Conservation (phyloP, 2,888 invertebrate genomes). For the Cheilosia vulpina region DNA sequence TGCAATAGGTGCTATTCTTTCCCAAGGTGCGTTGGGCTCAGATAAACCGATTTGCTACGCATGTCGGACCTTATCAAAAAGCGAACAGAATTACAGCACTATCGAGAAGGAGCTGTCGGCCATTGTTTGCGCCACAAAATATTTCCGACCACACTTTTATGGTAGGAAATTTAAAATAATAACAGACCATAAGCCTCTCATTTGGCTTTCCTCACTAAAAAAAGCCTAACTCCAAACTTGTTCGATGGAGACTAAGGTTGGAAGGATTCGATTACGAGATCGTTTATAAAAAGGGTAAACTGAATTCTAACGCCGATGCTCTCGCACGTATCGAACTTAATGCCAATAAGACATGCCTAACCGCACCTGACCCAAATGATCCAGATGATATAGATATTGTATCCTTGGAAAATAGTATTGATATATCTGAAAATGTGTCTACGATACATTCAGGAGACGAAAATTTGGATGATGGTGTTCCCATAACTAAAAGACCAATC, state of each 20-base stretch:
- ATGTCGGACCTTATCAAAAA: constrained; percentile 49
- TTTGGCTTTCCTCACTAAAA: constrained; percentile 56
- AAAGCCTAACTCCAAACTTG: constrained; percentile 54
- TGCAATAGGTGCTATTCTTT: constrained; percentile 59
- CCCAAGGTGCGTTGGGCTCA: constrained; percentile 41
- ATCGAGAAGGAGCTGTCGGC: constrained; percentile 70
- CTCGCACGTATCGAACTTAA: background rate
- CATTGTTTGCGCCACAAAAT: background rate
- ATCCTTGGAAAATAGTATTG: constrained; percentile 3
- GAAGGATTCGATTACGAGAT: constrained; percentile 51
- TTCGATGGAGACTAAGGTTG: constrained; percentile 49
- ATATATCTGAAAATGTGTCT: background rate
- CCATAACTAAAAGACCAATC: constrained; percentile 39
- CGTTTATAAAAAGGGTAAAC: constrained; percentile 33
- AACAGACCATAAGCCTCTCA: constrained; percentile 74
- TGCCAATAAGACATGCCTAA: background rate
- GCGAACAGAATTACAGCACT: constrained; percentile 55
- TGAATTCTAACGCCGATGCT: constrained; percentile 39
- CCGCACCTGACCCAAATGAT: background rate
- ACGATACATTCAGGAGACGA: constrained; percentile 21
- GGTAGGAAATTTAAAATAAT: background rate
- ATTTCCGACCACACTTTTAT: no score
- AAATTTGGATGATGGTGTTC: constrained; percentile 30
- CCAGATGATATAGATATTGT: background rate
- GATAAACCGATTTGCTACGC: constrained; percentile 56